Percentiles rank a stretch among this genome's conserved stretches.
These are phyloP conservation scores for Brachionichthys hirsutus DNA, from an alignment of 2,113 vertebrate genomes.

Conservation along the genomic window DNA sequence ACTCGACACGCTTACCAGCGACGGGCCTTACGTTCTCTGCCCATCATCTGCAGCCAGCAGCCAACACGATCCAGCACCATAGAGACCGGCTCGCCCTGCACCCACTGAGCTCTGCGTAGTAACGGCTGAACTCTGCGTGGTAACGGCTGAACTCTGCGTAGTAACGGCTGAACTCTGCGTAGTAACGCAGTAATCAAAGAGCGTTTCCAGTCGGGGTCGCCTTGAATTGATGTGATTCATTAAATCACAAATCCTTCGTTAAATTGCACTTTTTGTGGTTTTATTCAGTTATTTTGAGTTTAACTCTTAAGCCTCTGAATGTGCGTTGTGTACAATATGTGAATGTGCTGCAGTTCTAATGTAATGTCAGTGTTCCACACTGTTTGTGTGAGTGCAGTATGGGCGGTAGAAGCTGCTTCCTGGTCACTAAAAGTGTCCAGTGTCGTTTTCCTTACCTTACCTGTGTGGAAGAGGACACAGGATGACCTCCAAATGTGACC, in stretches of 20 bases:
- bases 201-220: background rate
- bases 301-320: conserved; percentile 50
- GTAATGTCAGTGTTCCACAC: conserved; percentile 30
- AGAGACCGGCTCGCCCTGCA: background rate
- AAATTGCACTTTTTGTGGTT: conserved; percentile 56
- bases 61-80: conserved; percentile 55
- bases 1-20: conserved; percentile 79
- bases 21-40: conserved; percentile 78
- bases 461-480: background rate
- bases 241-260: conserved; percentile 17
- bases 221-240: conserved; percentile 3
- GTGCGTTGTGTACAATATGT: conserved; percentile 57
- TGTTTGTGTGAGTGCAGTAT: conserved; percentile 11
- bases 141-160: no score
- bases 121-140: conserved; percentile 17
- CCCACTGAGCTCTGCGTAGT: conserved; percentile 6
- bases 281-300: conserved; percentile 24
- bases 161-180: no score
- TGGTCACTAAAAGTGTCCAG: background rate
- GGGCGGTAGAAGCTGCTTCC: conserved; percentile 7
- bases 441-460: conserved; percentile 12
- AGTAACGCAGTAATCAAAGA: no score
- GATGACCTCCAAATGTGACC: conserved; percentile 3
- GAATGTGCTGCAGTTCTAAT: conserved; percentile 34
- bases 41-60: conserved; percentile 65